Percentiles rank a stretch among this genome's conserved stretches.
These are phyloP conservation scores for Chromoteleia sp. DNA, from an alignment of 2,888 invertebrate genomes.

Conservation along the genomic window DNA sequence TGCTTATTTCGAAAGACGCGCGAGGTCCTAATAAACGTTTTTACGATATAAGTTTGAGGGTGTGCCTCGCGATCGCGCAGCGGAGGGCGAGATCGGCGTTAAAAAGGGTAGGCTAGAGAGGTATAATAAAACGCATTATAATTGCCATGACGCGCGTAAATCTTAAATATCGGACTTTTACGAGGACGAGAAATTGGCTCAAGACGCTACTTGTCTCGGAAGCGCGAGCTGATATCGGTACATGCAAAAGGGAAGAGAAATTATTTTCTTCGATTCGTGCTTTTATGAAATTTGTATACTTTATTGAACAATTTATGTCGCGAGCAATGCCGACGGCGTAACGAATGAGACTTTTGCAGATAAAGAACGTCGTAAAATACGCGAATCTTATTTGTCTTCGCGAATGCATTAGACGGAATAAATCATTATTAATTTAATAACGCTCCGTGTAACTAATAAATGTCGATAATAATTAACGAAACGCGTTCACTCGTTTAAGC, in stretches of 20 bases:
- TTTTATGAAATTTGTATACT: slow-evolving; percentile 59
- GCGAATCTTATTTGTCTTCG: background rate
- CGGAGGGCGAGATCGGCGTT: slow-evolving; percentile 72
- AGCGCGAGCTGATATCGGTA: slow-evolving; percentile 51
- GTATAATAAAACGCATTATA: slow-evolving; percentile 83
- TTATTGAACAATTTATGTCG: slow-evolving; percentile 53
- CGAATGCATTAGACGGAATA: background rate
- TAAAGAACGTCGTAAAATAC: slow-evolving; percentile 19
- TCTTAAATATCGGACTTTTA: slow-evolving; percentile 83
- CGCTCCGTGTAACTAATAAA: too few species aligned
- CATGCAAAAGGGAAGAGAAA: slow-evolving; percentile 54
- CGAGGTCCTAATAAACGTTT: slow-evolving; percentile 82
- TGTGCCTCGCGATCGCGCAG: slow-evolving; percentile 76
- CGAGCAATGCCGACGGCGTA: slow-evolving; percentile 16
- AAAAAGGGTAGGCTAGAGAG: slow-evolving; percentile 72
- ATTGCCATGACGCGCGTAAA: slow-evolving; percentile 83
- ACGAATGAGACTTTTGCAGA: slow-evolving; percentile 17
- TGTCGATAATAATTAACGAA: too few species aligned
- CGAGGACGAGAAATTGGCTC: slow-evolving; percentile 82
- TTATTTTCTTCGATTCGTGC: slow-evolving; percentile 63
- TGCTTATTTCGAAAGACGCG: slow-evolving; percentile 70
- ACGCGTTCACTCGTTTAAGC: too few species aligned
- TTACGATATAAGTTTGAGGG: slow-evolving; percentile 84
- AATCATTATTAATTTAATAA: too few species aligned
- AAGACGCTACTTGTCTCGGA: slow-evolving; percentile 76